Evolutionary conservation across 2,113 vertebrate species (phyloP), one percentile per base, ranked within the genome.

Genomic region (Otocyon megalotis): DNA sequence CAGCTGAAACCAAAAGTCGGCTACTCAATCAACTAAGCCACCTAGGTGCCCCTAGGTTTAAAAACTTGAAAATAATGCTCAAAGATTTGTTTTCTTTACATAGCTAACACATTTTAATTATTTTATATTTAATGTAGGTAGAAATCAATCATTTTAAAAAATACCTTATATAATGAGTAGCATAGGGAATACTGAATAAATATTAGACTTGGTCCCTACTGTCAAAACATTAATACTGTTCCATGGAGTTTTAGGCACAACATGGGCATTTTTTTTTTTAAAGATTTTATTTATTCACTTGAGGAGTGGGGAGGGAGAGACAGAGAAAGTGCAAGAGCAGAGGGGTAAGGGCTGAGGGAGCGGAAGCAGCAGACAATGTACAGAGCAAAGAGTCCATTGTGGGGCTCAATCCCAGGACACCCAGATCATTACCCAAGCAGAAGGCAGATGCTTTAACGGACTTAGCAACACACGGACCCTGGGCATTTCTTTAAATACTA

Each of bases 151-250:
- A 74, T 43, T 72, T 60, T 92, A n/a, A 94, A 87, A 28, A 90
- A 83, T 4, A 87, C 69, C 19, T 43, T 67, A 62, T n/a, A 76
- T 53, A 87, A 83, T 56, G 5, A 84, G 2, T 30, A 95, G 30
- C 62, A 3, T 35, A 88, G 5, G 2, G 48, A 87, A 79, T 65
- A 84, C 28, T 62, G 6, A 90, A 58, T 58, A 95, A 90, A 88
- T 74, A 72, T 24, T 85, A 86, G 50, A 85, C 28, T 74, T 90
- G 56, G 53, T 65, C 8, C 35, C 85, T 76, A 37, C 12, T 28
- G 91, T 97, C 13, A 85, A 85, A 93, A 65, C 26, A 95, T 82
- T 50, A 81, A 88, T 58, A 96, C 6, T 94, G 4, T 81, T 93
- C 54, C 43, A 93, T 3, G 54, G 24, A 88, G 13, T 69, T 91